A percentile compares a stretch with the other conserved stretches of the same genome.
Evolutionary conservation across 1,140 invertebrate genomes (phyloP).

Genomic region (Paralvinella palmiformis): DNA sequence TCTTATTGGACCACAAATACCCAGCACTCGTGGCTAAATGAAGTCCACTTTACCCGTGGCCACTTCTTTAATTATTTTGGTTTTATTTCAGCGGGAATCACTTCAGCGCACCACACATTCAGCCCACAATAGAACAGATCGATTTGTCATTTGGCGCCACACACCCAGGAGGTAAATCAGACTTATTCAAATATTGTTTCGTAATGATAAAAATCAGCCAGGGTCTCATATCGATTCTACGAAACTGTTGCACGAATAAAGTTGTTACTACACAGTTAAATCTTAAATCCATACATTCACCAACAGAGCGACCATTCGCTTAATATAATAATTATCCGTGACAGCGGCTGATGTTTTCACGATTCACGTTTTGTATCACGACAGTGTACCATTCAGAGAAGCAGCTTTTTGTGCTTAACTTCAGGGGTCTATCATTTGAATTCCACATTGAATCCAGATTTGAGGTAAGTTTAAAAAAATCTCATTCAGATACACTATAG

Average conservation of each 20-base stretch:
- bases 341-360: neutral
- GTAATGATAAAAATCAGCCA: neutral
- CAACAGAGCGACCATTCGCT: too few relatives aligned
- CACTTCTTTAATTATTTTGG: neutral
- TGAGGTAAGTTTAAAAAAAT: constrained; percentile 56
- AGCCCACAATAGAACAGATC: constrained; percentile 93
- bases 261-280: too few relatives aligned
- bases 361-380: constrained; percentile 25
- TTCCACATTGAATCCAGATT: constrained; percentile 92
- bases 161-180: constrained; percentile 68
- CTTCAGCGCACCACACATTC: constrained; percentile 91
- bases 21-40: too few relatives aligned
- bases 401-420: constrained; percentile 88
- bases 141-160: constrained; percentile 97
- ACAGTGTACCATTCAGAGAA: constrained; percentile 89
- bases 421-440: constrained; percentile 89
- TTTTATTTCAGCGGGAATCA: constrained; percentile 67
- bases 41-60: neutral
- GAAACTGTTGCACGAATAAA: too few relatives aligned
- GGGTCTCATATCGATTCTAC: too few relatives aligned
- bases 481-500: neutral
- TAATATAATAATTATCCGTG: neutral
- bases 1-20: too few relatives aligned
- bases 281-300: too few relatives aligned
- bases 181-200: neutral